These are phyloP conservation scores for Drosophila ironensis DNA, from an alignment of 1,140 invertebrate species.

Conservation along the genomic window DNA sequence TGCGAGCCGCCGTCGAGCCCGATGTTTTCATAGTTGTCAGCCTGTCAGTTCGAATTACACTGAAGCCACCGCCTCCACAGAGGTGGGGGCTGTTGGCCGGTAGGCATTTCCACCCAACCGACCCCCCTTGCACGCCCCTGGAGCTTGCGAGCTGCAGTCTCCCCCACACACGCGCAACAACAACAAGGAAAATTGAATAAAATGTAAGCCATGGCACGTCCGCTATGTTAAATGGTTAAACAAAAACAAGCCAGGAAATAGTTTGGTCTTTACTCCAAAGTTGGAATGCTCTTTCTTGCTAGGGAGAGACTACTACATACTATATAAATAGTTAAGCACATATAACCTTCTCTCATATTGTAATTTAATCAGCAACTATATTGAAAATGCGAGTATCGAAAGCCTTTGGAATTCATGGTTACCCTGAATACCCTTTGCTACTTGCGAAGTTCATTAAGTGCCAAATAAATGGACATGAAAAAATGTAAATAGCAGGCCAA, in stretches of 20 bases:
- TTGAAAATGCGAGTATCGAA: too few relatives aligned
- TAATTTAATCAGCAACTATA: too few relatives aligned
- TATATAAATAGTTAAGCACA: background rate
- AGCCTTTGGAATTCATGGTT: too few relatives aligned
- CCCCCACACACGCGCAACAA: slow-evolving; percentile 8
- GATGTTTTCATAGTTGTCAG: slow-evolving; percentile 36
- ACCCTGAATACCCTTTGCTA: background rate
- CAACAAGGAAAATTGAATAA: slow-evolving; percentile 47
- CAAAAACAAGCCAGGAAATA: slow-evolving; percentile 24
- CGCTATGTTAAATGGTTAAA: slow-evolving; percentile 31
- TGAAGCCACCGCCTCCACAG: slow-evolving; percentile 22
- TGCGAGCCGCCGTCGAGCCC: slow-evolving; percentile 12
- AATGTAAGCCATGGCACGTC: slow-evolving; percentile 60
- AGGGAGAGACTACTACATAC: background rate
- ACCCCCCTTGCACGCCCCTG: background rate
- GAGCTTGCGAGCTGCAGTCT: slow-evolving; percentile 7
- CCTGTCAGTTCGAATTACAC: slow-evolving; percentile 61
- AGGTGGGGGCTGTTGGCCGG: background rate
- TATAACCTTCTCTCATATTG: too few relatives aligned
- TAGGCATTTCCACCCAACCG: background rate
- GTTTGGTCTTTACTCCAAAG: background rate
- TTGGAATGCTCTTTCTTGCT: slow-evolving; percentile 1
- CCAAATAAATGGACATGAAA: slow-evolving; percentile 18
- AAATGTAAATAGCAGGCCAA: slow-evolving; percentile 14
- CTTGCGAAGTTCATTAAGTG: slow-evolving; percentile 25